Conservation (phyloP, 2,113 vertebrate species). For the Pseudopodoces humilis region DNA sequence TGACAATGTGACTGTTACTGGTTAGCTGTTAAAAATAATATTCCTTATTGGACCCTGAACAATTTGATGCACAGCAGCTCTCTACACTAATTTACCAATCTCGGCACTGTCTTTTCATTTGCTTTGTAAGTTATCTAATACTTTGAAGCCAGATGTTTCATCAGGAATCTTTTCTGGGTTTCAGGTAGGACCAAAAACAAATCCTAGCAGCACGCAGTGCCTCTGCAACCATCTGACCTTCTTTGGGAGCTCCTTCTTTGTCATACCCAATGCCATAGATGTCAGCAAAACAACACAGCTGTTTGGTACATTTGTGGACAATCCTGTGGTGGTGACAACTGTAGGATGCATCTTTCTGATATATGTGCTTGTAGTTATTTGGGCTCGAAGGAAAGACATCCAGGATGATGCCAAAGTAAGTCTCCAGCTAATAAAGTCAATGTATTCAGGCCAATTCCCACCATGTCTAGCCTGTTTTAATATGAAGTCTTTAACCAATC, state of each 20-base stretch:
- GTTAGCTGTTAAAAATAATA: not conserved
- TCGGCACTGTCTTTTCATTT: not conserved
- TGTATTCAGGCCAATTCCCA: not conserved
- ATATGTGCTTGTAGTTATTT: slow-evolving; percentile 85
- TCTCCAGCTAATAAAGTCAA: not conserved
- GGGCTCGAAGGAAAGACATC: slow-evolving; percentile 90
- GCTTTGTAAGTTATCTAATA: not conserved
- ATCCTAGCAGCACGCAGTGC: slow-evolving; percentile 81
- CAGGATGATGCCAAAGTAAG: slow-evolving; percentile 88
- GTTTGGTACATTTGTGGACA: slow-evolving; percentile 88
- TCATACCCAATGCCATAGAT: slow-evolving; percentile 88
- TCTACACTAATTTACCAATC: not conserved
- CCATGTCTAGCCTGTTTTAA: not conserved
- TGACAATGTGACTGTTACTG: not conserved
- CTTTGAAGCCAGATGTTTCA: not conserved
- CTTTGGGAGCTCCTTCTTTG: slow-evolving; percentile 91
- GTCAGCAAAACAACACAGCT: slow-evolving; percentile 84
- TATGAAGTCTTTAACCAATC: not conserved
- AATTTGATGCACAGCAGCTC: not conserved
- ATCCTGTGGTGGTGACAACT: slow-evolving; percentile 90
- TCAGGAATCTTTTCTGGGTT: not conserved
- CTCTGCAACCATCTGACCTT: slow-evolving; percentile 93
- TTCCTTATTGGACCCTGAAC: not conserved
- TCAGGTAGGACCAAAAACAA: slow-evolving; percentile 89
- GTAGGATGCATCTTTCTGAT: slow-evolving; percentile 83